Base-by-base conservation (phyloP, 1,140 invertebrate genomes). In the Drosophila repletoides region DNA sequence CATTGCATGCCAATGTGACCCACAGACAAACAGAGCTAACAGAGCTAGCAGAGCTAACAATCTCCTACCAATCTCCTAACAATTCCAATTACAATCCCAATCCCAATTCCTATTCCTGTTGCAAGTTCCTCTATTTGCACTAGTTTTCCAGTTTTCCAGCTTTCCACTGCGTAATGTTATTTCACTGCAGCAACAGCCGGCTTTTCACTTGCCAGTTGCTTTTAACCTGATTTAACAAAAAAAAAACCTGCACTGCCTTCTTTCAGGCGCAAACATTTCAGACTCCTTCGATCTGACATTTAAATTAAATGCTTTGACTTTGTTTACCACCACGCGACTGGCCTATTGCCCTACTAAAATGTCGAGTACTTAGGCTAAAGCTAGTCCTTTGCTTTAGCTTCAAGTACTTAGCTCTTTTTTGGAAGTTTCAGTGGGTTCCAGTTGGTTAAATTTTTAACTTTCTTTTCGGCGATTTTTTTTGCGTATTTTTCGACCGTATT, bases 1-100 rank as follows among this genome's bases (percentile, higher is more conserved):
- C 28, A 55, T 31, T 53, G 79, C 70, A 84, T 84, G 66, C 61
- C 74, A 84, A 80, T 71, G 52, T 17, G 36, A 43, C 10, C 45
- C 45, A 36, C 28, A 52, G 5, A 19, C 10, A 19, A 2, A 17
- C 21, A 14, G 22, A n/a, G n/a, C n/a, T n/a, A n/a, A n/a, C n/a
- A 2, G 15, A 1, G 38, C 17, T 40, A 14, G 2, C 4, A 17
- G 15, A 10, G n/a, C 12, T 5, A 19, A 5, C 24, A 40, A 24
- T 29, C 22, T n/a, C 22, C 28, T 21, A 14, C 14, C 33, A 36
- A 52, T 52, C 49, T 33, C 5, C 21, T 5, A 12, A 14, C 10
- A 12, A 49, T 28, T 14, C 22, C 6, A 9, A 5, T 22, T 6
- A 26, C 49, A 38, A 52, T 28, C 43, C 24, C 14, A 17, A 12